Conservation (phyloP, 2,113 vertebrate genomes). For the Neolamprologus sp. region DNA sequence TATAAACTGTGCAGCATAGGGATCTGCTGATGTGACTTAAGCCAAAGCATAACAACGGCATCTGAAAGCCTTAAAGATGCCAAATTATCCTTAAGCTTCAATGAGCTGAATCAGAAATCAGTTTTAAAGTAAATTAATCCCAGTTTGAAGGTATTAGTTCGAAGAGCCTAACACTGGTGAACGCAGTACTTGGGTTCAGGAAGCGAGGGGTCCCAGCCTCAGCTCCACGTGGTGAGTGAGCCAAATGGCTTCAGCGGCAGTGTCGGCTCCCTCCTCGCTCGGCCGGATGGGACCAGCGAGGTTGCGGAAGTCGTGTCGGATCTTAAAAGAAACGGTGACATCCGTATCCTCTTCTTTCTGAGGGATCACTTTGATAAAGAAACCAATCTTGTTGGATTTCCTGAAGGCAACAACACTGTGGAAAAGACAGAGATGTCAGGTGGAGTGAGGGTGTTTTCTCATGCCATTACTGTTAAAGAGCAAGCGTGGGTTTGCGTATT, state of each 20-base stretch:
- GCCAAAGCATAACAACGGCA: not conserved
- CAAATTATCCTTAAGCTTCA: not conserved
- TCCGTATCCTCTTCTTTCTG: conserved; percentile 81
- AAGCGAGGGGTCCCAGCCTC: conserved; percentile 85
- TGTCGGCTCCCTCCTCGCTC: conserved; percentile 77
- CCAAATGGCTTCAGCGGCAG: conserved; percentile 82
- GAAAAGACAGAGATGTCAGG: not conserved
- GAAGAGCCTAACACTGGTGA: not conserved
- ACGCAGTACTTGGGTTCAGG: conserved; percentile 52
- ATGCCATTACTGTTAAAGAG: not conserved
- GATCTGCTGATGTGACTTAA: not conserved
- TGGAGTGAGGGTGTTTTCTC: not conserved
- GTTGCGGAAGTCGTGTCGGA: conserved; percentile 96
- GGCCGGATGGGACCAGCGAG: conserved; percentile 83
- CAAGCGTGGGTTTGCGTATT: not conserved
- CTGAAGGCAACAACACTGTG: conserved; percentile 89
- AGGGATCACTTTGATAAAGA: conserved; percentile 97
- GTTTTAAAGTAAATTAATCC: not conserved
- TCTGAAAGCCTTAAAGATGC: not conserved
- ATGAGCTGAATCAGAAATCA: conserved; percentile 40
- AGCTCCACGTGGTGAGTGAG: conserved; percentile 94
- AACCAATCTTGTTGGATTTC: conserved; percentile 97
- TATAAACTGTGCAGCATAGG: not conserved
- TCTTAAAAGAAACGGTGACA: conserved; percentile 90
- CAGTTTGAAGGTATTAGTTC: not conserved